phyloP scores from a whole-genome alignment of 2,113 vertebrate genomes.

The Rhegmatorhina hoffmannsi region DNA sequence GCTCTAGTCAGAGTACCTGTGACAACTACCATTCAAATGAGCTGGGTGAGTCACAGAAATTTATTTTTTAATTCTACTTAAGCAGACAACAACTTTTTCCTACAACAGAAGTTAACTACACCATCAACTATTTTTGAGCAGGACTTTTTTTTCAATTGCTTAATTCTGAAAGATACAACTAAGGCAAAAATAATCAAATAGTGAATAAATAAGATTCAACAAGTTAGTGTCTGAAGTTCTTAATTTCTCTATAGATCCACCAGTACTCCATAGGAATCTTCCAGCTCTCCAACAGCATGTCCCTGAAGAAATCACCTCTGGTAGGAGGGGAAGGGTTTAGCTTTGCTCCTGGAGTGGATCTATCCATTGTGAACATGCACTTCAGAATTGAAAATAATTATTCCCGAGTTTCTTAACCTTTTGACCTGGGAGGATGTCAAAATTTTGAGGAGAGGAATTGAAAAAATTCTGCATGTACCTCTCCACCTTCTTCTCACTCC shows the following conservation, averaged over 20 bases:
- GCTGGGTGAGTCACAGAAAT: not conserved
- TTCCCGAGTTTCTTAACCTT: not conserved
- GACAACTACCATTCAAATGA: not conserved
- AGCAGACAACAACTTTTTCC: not conserved
- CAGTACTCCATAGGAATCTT: not conserved
- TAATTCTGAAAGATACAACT: not conserved
- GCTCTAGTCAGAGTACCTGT: not conserved
- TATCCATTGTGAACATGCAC: not conserved
- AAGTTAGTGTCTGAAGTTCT: not conserved
- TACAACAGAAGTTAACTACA: not conserved
- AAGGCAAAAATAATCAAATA: not conserved
- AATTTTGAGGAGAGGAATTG: not conserved
- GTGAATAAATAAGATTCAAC: not conserved
- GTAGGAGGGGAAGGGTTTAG: not conserved
- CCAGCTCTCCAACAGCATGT: not conserved
- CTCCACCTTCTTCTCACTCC: not conserved
- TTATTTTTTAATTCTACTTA: not conserved
- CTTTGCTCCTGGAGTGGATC: not conserved
- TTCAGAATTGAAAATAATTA: not conserved
- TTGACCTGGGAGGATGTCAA: not conserved
- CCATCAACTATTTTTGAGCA: not conserved
- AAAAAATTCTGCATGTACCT: not conserved
- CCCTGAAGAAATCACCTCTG: not conserved
- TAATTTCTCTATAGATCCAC: not conserved
- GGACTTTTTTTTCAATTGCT: not conserved